phyloP scores from a whole-genome alignment of 2,888 invertebrate genomes.

The Dryobota labecula region DNA sequence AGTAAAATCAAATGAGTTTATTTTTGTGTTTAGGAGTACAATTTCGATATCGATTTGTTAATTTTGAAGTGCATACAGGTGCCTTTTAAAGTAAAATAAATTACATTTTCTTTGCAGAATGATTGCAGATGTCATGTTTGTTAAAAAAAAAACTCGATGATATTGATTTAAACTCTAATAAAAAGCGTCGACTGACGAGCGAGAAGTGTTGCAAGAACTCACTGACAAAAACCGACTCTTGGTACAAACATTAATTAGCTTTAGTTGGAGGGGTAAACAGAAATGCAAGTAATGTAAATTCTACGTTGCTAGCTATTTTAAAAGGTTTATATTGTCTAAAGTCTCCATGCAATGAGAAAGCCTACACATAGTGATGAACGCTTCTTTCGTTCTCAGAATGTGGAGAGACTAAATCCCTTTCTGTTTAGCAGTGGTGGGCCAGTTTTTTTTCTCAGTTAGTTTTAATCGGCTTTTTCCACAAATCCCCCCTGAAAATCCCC shows the following conservation, averaged over 20 bases:
- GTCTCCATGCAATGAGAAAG: not conserved
- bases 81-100: slow-evolving; percentile 1
- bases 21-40: slow-evolving; percentile 4
- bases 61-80: slow-evolving; percentile 12
- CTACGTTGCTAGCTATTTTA: not conserved
- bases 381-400: not conserved
- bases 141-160: not conserved
- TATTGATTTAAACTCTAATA: not conserved
- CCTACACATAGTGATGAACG: not conserved
- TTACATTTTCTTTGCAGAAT: not conserved
- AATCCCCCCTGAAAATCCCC: too few relatives aligned
- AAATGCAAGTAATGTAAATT: not conserved
- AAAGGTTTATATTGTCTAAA: not conserved
- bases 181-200: not conserved
- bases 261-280: not conserved
- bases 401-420: not conserved
- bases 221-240: not conserved
- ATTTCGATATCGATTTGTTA: slow-evolving; percentile 36
- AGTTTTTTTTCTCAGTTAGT: too few relatives aligned
- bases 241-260: slow-evolving; percentile 9
- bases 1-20: not conserved
- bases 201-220: not conserved
- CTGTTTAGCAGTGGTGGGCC: too few relatives aligned
- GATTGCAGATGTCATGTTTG: not conserved
- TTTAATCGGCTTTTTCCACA: too few relatives aligned